Evolutionary conservation across 2,888 invertebrate genomes (phyloP).

Genomic region (Camponotus fellah): DNA sequence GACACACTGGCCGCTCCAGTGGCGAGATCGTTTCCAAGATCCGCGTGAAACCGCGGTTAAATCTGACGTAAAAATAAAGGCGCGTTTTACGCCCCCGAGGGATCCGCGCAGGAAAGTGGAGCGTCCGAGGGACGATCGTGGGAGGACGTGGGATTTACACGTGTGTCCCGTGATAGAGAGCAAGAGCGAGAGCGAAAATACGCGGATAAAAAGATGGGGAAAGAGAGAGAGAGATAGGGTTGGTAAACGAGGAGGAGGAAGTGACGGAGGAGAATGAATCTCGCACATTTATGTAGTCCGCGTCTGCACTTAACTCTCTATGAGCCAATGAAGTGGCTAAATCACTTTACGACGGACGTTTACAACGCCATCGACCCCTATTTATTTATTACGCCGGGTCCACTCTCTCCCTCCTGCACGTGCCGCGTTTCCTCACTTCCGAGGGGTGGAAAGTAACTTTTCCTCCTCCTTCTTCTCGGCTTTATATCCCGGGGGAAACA

Average conservation of each 20-base stretch:
- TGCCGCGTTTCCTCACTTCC: slow-evolving; percentile 3
- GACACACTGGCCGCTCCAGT: slow-evolving; percentile 57
- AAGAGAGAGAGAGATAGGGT: not conserved
- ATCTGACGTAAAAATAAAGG: slow-evolving; percentile 82
- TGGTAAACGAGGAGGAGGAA: not conserved
- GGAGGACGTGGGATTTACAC: slow-evolving; percentile 70
- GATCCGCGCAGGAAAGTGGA: slow-evolving; percentile 61
- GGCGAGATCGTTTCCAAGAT: slow-evolving; percentile 60
- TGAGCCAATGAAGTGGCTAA: slow-evolving; percentile 79
- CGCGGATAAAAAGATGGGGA: slow-evolving; percentile 11
- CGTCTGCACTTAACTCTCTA: slow-evolving; percentile 78
- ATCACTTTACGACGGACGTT: slow-evolving; percentile 81
- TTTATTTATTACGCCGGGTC: slow-evolving; percentile 80
- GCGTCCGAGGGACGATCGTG: slow-evolving; percentile 23
- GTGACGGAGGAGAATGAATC: slow-evolving; percentile 61
- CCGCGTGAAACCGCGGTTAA: slow-evolving; percentile 73
- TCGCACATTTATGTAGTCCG: slow-evolving; percentile 76
- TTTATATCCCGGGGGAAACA: slow-evolving; percentile 35
- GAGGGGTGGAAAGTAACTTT: slow-evolving; percentile 21
- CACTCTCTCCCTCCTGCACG: slow-evolving; percentile 24
- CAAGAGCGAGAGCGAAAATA: slow-evolving; percentile 35
- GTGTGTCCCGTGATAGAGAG: slow-evolving; percentile 30
- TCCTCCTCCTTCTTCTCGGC: slow-evolving; percentile 7
- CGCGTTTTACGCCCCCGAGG: slow-evolving; percentile 73
- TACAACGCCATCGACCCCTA: slow-evolving; percentile 80